These are phyloP conservation scores for Oscheius sp. DNA, from an alignment of 2,888 invertebrate genomes.

Conservation along the genomic window DNA sequence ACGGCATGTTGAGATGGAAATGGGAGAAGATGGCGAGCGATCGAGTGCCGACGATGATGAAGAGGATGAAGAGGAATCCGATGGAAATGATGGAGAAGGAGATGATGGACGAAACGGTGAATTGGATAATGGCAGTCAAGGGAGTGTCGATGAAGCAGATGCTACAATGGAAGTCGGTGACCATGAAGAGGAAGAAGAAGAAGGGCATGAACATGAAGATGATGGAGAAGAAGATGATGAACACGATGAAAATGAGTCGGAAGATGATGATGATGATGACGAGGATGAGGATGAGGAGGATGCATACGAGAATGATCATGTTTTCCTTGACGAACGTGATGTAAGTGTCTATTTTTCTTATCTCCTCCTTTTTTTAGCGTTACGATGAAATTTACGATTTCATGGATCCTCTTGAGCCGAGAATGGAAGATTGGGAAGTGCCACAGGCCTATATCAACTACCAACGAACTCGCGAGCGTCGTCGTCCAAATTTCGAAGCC, in stretches of 20 bases:
- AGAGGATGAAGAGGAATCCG: conserved; percentile 70
- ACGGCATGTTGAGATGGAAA: conserved; percentile 5
- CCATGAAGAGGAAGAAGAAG: conserved; percentile 32
- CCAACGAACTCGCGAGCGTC: neutral
- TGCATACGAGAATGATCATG: conserved; percentile 35
- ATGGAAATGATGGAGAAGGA: conserved; percentile 33
- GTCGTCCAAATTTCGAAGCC: conserved; percentile 14
- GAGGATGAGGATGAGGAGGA: conserved; percentile 38
- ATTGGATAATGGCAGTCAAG: conserved; percentile 8
- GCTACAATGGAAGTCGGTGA: conserved; percentile 31
- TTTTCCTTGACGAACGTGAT: conserved; percentile 21
- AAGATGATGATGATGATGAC: conserved; percentile 48
- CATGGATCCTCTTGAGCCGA: neutral
- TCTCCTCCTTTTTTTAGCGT: neutral
- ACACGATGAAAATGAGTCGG: conserved; percentile 48
- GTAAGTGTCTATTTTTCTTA: neutral
- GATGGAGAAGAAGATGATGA: conserved; percentile 50
- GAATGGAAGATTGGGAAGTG: conserved; percentile 32
- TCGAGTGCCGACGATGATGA: conserved; percentile 62
- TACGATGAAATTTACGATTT: conserved; percentile 20
- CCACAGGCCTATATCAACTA: conserved; percentile 17
- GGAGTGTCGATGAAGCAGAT: conserved; percentile 40
- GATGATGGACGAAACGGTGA: conserved; percentile 24
- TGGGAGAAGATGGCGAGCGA: conserved; percentile 25
- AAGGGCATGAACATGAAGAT: conserved; percentile 55